A percentile compares a stretch with the other conserved stretches of the same genome.
These are phyloP conservation scores for Agonopterix arenella DNA, from an alignment of 2,888 invertebrate species.

Conservation along the genomic window DNA sequence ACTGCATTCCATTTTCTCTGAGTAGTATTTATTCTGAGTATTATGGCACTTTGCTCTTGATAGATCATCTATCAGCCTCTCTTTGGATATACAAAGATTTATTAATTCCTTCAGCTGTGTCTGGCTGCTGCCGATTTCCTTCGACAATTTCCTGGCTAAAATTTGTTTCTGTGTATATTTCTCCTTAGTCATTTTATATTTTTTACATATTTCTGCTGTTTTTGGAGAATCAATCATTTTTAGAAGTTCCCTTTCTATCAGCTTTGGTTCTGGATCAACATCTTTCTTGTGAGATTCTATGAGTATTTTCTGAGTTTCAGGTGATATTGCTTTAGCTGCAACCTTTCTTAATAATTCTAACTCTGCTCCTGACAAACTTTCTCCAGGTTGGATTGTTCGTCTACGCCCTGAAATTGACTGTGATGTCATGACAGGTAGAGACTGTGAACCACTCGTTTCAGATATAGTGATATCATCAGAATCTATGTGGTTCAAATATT, in stretches of 20 bases:
- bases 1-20: conserved; percentile 77
- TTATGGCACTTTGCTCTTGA: conserved; percentile 51
- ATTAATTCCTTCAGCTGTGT: conserved; percentile 85
- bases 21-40: conserved; percentile 50
- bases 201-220: conserved; percentile 67
- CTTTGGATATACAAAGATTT: conserved; percentile 79
- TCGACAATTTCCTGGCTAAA: conserved; percentile 63
- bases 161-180: conserved; percentile 70
- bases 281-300: conserved; percentile 75
- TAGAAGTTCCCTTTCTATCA: conserved; percentile 68
- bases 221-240: conserved; percentile 73
- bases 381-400: conserved; percentile 79
- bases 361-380: conserved; percentile 77
- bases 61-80: conserved; percentile 84
- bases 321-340: conserved; percentile 74
- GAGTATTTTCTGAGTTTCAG: conserved; percentile 70
- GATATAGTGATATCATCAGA: conserved; percentile 72
- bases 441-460: conserved; percentile 69
- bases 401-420: conserved; percentile 68
- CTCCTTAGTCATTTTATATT: conserved; percentile 72
- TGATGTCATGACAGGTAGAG: conserved; percentile 65
- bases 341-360: conserved; percentile 77
- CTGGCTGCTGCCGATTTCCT: conserved; percentile 81
- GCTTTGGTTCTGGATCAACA: conserved; percentile 72
- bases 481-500: conserved; percentile 73